Evolutionary conservation across 2,797 vertebrate species (phyloP).

Genomic region (Discoglossus pictus): DNA sequence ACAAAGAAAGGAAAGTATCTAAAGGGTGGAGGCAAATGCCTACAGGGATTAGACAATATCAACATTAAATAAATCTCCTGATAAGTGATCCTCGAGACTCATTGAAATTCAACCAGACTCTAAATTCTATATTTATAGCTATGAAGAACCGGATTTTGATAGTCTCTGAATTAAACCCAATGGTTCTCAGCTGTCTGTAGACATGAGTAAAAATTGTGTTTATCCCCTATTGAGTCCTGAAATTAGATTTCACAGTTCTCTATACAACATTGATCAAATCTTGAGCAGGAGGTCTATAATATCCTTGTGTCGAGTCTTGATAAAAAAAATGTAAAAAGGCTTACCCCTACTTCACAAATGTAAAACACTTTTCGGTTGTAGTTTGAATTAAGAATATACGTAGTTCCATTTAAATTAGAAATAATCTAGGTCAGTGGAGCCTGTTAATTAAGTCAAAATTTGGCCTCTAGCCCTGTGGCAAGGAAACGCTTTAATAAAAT

Average conservation of each 20-base stretch:
- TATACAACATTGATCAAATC: conserved; percentile 44
- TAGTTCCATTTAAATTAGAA: not conserved
- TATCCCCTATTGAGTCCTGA: conserved; percentile 46
- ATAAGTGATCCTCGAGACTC: too few species aligned
- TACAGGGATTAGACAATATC: too few species aligned
- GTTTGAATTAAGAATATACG: conserved; percentile 20
- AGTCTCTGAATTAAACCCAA: conserved; percentile 11
- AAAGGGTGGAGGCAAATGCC: too few species aligned
- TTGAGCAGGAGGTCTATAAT: conserved; percentile 46
- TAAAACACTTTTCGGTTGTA: conserved; percentile 21
- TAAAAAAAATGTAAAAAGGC: conserved; percentile 15
- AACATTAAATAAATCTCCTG: too few species aligned
- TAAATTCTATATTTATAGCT: too few species aligned
- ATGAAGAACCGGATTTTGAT: conserved; percentile 10
- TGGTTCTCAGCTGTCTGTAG: conserved; percentile 16
- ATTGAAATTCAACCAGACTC: too few species aligned
- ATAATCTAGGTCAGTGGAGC: conserved; percentile 14
- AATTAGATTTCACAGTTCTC: conserved; percentile 50
- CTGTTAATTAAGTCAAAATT: conserved; percentile 14
- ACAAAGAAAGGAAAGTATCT: too few species aligned
- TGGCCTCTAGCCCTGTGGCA: not conserved
- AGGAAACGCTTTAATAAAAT: not conserved
- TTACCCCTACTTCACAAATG: conserved; percentile 1
- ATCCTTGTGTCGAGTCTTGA: conserved; percentile 15
- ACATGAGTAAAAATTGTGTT: conserved; percentile 29